Conservation (phyloP, 1,140 invertebrate species). For the Panulirus ornatus region DNA sequence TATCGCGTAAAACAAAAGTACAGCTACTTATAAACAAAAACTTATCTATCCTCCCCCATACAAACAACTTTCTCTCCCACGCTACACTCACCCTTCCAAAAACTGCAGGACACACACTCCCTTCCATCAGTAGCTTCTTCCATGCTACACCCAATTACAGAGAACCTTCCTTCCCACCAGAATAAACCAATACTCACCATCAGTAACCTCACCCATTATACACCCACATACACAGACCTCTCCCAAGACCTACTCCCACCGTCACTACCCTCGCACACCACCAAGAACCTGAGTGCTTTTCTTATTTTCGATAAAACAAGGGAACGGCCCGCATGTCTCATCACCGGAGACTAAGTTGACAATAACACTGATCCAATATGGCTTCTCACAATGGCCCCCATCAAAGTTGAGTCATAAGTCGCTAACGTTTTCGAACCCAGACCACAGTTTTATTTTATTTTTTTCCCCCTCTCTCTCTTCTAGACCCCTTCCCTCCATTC, state of each 20-base stretch:
- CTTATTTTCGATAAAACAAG: slow-evolving; percentile 51
- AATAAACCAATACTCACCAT: too few relatives aligned
- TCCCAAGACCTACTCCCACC: neutral
- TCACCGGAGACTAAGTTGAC: slow-evolving; percentile 42
- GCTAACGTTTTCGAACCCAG: slow-evolving; percentile 38
- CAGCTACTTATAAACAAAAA: too few relatives aligned
- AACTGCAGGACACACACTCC: too few relatives aligned
- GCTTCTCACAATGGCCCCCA: slow-evolving; percentile 43
- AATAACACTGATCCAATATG: slow-evolving; percentile 58
- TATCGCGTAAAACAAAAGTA: too few relatives aligned
- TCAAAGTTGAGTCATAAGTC: slow-evolving; percentile 55
- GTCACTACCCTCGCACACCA: too few relatives aligned
- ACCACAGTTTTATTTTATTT: neutral
- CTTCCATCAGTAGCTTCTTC: too few relatives aligned
- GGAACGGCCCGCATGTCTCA: slow-evolving; percentile 37
- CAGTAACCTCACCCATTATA: too few relatives aligned
- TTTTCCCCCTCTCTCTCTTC: neutral
- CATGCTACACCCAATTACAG: too few relatives aligned
- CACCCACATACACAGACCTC: neutral
- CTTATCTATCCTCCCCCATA: too few relatives aligned
- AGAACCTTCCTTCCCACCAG: too few relatives aligned
- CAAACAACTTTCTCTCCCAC: too few relatives aligned
- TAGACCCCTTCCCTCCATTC: neutral
- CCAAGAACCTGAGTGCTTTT: slow-evolving; percentile 9
- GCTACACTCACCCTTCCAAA: too few relatives aligned